phyloP scores from a whole-genome alignment of 2,797 vertebrate species.

The Sebastes matsubarae region DNA sequence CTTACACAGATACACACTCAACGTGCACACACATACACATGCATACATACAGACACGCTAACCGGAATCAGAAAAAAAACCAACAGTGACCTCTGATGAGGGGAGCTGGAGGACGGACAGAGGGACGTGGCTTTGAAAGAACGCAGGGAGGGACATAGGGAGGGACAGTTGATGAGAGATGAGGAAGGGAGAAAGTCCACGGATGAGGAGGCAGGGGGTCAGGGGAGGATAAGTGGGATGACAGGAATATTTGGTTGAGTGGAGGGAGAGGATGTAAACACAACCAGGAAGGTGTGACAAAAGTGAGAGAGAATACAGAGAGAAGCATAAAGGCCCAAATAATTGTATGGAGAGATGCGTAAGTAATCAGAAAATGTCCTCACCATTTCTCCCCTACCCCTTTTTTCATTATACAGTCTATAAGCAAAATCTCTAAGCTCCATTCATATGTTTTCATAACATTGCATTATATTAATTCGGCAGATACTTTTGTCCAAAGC shows the following conservation, averaged over 20 bases:
- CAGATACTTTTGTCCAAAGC: neutral
- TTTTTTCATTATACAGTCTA: neutral
- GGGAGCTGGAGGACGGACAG: slow-evolving; percentile 26
- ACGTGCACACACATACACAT: neutral
- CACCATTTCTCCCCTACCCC: neutral
- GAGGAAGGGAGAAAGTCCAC: slow-evolving; percentile 24
- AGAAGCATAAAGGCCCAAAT: neutral
- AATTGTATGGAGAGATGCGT: neutral
- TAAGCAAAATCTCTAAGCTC: neutral
- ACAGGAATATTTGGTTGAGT: slow-evolving; percentile 1
- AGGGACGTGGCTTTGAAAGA: slow-evolving; percentile 39
- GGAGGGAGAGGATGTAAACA: slow-evolving; percentile 17
- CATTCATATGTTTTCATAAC: neutral
- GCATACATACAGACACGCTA: slow-evolving; percentile 18
- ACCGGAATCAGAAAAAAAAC: slow-evolving; percentile 44
- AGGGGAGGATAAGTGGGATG: slow-evolving; percentile 25
- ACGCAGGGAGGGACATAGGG: slow-evolving; percentile 1
- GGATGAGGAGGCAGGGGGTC: slow-evolving; percentile 28
- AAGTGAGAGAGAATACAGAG: neutral
- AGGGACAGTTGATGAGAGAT: slow-evolving; percentile 23
- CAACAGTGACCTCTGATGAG: slow-evolving; percentile 43
- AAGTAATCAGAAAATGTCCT: neutral
- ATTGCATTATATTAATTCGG: neutral
- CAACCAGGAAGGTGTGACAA: neutral
- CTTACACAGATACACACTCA: neutral